Conservation (phyloP, 2,797 vertebrate genomes). For the Linurgus olivaceus region DNA sequence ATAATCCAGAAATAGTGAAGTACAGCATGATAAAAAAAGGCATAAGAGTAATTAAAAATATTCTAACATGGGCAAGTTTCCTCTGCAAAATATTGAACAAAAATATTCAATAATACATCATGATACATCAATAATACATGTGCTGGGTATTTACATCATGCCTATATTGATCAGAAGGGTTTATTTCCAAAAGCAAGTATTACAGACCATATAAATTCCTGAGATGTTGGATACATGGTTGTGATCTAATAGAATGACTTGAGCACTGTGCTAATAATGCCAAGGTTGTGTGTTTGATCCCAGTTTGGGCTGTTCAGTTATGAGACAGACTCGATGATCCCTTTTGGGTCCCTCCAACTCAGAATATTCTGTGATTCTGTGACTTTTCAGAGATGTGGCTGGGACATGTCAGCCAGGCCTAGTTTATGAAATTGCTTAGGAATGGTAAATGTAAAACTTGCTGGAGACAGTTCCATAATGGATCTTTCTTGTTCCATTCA, state of each 20-base stretch:
- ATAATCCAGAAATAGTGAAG: background rate
- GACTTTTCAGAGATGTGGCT: background rate
- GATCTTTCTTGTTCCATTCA: background rate
- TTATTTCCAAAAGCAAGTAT: background rate
- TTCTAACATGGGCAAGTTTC: background rate
- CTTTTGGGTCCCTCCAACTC: background rate
- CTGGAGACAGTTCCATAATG: background rate
- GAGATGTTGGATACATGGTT: background rate
- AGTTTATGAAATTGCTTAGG: background rate
- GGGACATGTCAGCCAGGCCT: background rate
- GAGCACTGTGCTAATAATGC: background rate
- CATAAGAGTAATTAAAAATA: background rate
- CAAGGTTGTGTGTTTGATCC: background rate
- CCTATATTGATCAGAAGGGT: background rate
- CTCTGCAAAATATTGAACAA: background rate
- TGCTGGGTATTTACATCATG: background rate
- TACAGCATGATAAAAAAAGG: background rate
- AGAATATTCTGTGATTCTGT: background rate
- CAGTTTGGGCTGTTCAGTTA: background rate
- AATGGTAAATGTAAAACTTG: background rate
- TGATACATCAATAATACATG: background rate
- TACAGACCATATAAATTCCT: background rate
- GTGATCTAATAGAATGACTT: background rate
- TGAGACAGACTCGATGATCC: background rate
- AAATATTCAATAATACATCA: background rate